A percentile compares a stretch with the other conserved stretches of the same genome.
These are phyloP conservation scores for Drosophila putrida DNA, from an alignment of 2,888 invertebrate species.

Conservation along the genomic window DNA sequence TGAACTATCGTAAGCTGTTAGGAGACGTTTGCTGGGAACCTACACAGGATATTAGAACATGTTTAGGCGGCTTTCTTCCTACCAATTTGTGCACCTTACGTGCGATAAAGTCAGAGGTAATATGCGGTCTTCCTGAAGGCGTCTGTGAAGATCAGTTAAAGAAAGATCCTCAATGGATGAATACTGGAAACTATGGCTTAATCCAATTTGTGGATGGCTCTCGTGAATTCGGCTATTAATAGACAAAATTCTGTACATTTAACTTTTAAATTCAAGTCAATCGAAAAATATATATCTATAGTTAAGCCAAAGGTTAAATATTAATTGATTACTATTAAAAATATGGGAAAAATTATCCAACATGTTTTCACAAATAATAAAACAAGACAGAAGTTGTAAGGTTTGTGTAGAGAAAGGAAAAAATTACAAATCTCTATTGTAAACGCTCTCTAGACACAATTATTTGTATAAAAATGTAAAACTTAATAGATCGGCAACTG, in stretches of 20 bases:
- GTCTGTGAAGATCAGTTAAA: conserved; percentile 87
- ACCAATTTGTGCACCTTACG: conserved; percentile 92
- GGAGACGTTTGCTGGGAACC: conserved; percentile 94
- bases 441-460: no score
- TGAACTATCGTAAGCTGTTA: conserved; percentile 97
- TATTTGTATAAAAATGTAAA: no score
- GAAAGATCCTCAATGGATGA: conserved; percentile 91
- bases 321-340: not conserved
- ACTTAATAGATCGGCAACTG: no score
- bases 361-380: not conserved
- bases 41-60: conserved; percentile 88
- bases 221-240: conserved; percentile 64
- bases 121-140: conserved; percentile 91
- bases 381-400: not conserved
- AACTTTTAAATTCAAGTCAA: conserved; percentile 9
- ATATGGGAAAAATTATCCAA: not conserved
- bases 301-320: not conserved
- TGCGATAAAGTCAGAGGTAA: conserved; percentile 95
- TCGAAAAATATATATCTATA: not conserved
- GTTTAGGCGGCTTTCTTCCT: conserved; percentile 89
- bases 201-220: conserved; percentile 87
- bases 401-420: not conserved
- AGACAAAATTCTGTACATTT: not conserved
- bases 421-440: no score
- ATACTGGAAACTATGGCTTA: conserved; percentile 92